Conservation (phyloP, 2,797 vertebrate genomes). For the Helostoma temminkii region DNA sequence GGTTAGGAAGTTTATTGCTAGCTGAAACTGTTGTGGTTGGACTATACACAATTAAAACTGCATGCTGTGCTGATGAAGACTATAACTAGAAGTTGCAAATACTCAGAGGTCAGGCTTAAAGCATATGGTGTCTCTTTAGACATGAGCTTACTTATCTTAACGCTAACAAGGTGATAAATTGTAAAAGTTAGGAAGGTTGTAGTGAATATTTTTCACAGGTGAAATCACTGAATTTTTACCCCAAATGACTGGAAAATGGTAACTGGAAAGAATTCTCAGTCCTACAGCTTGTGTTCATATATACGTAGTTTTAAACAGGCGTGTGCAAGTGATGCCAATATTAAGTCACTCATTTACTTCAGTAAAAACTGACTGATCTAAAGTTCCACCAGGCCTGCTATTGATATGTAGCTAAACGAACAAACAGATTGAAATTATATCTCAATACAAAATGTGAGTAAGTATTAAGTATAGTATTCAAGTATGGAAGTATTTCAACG, state of each 20-base stretch:
- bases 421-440: too few relatives aligned
- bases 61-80: background rate
- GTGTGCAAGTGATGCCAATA: too few relatives aligned
- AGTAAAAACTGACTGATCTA: too few relatives aligned
- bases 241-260: slow-evolving; percentile 21
- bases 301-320: background rate
- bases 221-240: too few relatives aligned
- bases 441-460: too few relatives aligned
- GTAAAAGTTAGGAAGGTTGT: background rate
- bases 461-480: too few relatives aligned
- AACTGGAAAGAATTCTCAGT: background rate
- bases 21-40: slow-evolving; percentile 1
- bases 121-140: slow-evolving; percentile 18
- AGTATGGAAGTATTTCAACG: too few relatives aligned
- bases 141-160: slow-evolving; percentile 5
- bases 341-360: too few relatives aligned
- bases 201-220: background rate
- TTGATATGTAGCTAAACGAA: too few relatives aligned
- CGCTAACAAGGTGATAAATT: background rate
- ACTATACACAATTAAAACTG: background rate
- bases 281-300: background rate
- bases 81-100: slow-evolving; percentile 5
- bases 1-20: background rate
- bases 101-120: slow-evolving; percentile 14
- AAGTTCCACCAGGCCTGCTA: too few relatives aligned